Evolutionary conservation across 2,113 vertebrate genomes (phyloP), one percentile per base, ranked within the genome.

Genomic region (Glaucomys volans): DNA sequence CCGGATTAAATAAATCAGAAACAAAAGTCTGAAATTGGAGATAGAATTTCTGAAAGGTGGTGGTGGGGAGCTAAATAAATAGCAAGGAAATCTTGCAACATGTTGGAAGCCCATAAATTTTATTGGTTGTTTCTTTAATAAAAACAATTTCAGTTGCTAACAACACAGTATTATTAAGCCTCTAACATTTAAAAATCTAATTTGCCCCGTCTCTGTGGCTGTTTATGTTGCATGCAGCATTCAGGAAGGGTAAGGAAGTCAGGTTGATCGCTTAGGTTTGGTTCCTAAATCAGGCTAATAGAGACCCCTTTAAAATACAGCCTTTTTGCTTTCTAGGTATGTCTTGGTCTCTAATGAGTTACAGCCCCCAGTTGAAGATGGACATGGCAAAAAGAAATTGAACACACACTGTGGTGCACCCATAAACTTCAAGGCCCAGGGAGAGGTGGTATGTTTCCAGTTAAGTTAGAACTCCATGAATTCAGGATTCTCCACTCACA

Each of bases 111-210:
- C 97, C 96, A 93, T 97, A 97, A 97, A 97, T 96, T 97, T 98
- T 97, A 98, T 97, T 97, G 79, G 93, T 96, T 97, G 95, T 97
- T 97, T 97, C 94, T 97, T 97, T 97, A 97, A 98, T 97, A 95
- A 96, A 96, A 94, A 96, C 96, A 97, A 97, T 95, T 95, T 95
- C 91, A 66, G 79, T 87, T 80, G 87, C 91, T 96, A 95, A 97
- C 96, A 92, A 89, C 92, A 71, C 37, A 67, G 96, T 95, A 90
- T 94, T 97, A 97, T 95, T 95, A 97, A 97, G 95, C 76, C 26
- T 17, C 96, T 94, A 97, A 94, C 97, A 69, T 97, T 97, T 95
- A 93, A 93, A 97, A 97, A 90, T 96, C 95, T 95, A 94, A 96
- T 97, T 97, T 97, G 77, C 77, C 62, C 83, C 84, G 84, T 79